Conservation (phyloP, 1,140 invertebrate species). For the Andrena cerasifolii region DNA sequence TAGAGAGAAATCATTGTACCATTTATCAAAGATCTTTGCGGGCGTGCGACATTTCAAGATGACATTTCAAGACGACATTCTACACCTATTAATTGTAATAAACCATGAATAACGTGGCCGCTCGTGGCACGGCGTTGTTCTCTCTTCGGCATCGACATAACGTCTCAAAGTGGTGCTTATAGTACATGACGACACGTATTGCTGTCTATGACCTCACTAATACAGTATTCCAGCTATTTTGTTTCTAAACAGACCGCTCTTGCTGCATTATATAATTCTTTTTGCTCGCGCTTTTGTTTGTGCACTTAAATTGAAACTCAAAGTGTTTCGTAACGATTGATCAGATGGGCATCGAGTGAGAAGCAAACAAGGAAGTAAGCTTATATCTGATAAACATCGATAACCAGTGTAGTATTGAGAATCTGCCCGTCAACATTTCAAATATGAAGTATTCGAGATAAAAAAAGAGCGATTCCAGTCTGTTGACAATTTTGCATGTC, state of each 20-base stretch:
- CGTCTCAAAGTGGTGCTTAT: background rate
- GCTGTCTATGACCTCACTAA: background rate
- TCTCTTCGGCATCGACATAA: background rate
- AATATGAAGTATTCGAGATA: too few relatives aligned
- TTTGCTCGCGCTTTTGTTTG: too few relatives aligned
- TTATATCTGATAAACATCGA: too few relatives aligned
- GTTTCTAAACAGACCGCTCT: background rate
- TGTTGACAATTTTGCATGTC: too few relatives aligned
- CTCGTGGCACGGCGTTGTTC: too few relatives aligned
- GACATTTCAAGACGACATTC: conserved; percentile 7
- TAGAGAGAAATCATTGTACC: background rate
- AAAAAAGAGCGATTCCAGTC: too few relatives aligned
- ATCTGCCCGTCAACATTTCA: too few relatives aligned
- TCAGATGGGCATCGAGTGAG: background rate
- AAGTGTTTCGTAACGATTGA: background rate
- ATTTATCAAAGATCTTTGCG: background rate
- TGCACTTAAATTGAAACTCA: background rate
- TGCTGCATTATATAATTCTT: background rate
- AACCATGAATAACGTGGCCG: background rate
- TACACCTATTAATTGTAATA: background rate
- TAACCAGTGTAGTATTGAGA: too few relatives aligned
- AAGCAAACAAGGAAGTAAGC: background rate
- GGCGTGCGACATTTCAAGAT: too few relatives aligned
- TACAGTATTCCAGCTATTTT: background rate
- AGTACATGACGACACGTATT: too few relatives aligned